phyloP scores from a whole-genome alignment of 2,888 invertebrate species.

The Gari tellinella region DNA sequence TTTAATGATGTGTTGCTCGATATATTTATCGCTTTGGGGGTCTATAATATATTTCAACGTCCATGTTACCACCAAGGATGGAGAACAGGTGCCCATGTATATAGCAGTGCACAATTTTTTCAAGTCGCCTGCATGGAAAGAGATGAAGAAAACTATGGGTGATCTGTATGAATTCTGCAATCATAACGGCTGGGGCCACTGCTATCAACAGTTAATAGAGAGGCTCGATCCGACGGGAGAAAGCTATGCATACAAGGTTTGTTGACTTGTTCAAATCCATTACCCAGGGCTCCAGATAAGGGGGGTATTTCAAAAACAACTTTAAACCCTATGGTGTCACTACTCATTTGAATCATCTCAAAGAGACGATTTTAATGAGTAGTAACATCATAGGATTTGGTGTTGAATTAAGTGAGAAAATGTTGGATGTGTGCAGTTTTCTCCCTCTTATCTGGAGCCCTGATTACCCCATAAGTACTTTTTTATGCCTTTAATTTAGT shows the following conservation, averaged over 20 bases:
- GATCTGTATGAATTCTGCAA: slow-evolving; percentile 92
- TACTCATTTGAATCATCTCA: too few relatives aligned
- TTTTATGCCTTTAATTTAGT: too few relatives aligned
- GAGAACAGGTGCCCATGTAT: slow-evolving; percentile 84
- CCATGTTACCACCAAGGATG: slow-evolving; percentile 45
- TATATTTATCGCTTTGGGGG: slow-evolving; percentile 44
- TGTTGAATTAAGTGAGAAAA: too few relatives aligned
- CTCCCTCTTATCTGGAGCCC: too few relatives aligned
- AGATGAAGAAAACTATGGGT: slow-evolving; percentile 87
- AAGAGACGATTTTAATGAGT: too few relatives aligned
- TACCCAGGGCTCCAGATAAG: too few relatives aligned
- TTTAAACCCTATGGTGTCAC: too few relatives aligned
- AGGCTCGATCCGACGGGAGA: slow-evolving; percentile 96
- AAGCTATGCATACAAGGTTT: slow-evolving; percentile 88
- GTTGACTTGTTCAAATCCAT: not conserved
- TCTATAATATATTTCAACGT: slow-evolving; percentile 46
- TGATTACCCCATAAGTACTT: too few relatives aligned
- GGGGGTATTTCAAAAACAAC: not conserved
- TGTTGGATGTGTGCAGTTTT: not conserved
- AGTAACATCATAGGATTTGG: too few relatives aligned
- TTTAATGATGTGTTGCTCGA: slow-evolving; percentile 25
- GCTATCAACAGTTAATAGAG: slow-evolving; percentile 94
- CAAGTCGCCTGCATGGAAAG: slow-evolving; percentile 90
- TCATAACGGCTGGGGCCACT: slow-evolving; percentile 94
- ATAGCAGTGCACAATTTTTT: slow-evolving; percentile 96